Evolutionary conservation across 92 coral and sea anemone species (phyloP), one percentile per base, ranked within the genome.

Genomic region (Bergia sp.): DNA sequence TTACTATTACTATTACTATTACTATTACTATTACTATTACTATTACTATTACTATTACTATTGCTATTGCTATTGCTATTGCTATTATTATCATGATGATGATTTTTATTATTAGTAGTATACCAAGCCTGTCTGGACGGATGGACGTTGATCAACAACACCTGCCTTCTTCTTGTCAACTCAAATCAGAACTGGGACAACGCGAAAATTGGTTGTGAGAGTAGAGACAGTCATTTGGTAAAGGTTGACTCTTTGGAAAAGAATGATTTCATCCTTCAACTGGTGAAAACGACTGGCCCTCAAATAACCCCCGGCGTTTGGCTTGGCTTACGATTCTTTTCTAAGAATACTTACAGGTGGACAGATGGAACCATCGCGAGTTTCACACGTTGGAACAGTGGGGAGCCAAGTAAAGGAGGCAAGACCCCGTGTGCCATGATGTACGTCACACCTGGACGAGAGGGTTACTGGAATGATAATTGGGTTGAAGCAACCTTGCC

Each of bases 401-500:
- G 79, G 21, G 79, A 75, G n/a, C 79, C 79, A 39, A 75, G 23
- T 18, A 40, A 16, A 16, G 50, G 79, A 0, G 79, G 23, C 8
- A 1, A 18, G 0, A 38, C 42, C 3, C 50, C 50, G 9, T 40
- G 50, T 1, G 79, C 45, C 3, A 11, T 16, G 23, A 37, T 75
- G 41, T 75, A 40, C 23, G 6, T 61, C 69, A 75, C 79, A 4
- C 1, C 18, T 75, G 44, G 9, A 40, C 47, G 44, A 75, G 79
- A 37, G 0, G 79, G 79, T 16, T 15, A 12, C 3, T 75, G 79
- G 79, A 75, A 75, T 40, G 79, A 75, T 1, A 1, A 8, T 3
- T 4, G 0, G 4, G 0, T 7, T 38, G 0, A 5, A 1, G 0
- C 0, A 1, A 12, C 4, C 5, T 3, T 0, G 1, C 50, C 79